Conservation (phyloP, 2,113 vertebrate genomes). For the Bolborhynchus lineola region DNA sequence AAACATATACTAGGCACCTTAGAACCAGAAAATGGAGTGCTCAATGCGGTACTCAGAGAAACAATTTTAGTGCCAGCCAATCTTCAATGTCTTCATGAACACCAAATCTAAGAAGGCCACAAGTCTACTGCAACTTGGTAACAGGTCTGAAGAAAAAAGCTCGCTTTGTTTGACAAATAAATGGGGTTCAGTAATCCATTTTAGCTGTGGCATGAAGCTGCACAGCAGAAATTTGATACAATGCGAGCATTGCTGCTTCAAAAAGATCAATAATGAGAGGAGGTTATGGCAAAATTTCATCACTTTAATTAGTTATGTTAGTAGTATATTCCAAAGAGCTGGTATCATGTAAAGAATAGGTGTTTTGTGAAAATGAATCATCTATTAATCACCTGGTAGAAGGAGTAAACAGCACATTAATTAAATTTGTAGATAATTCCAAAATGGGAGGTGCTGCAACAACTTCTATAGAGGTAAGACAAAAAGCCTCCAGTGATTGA, state of each 20-base stretch:
- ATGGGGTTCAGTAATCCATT: background rate
- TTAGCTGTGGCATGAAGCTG: background rate
- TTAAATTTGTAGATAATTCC: background rate
- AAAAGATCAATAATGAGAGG: background rate
- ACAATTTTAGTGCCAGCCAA: background rate
- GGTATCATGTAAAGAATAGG: background rate
- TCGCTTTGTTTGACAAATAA: background rate
- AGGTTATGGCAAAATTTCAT: conserved; percentile 8
- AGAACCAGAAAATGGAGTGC: background rate
- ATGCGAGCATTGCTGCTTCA: background rate
- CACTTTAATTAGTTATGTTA: background rate
- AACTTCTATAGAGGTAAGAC: background rate
- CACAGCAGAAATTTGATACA: background rate
- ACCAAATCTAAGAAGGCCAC: background rate
- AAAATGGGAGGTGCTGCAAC: background rate
- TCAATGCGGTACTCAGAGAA: background rate
- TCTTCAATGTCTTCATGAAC: background rate
- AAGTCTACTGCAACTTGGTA: background rate
- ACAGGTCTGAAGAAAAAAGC: background rate
- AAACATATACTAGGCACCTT: background rate
- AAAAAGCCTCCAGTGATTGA: background rate
- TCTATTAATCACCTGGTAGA: conserved; percentile 1
- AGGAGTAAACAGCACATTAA: background rate
- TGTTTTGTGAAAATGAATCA: background rate
- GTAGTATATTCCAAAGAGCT: background rate